Conservation (phyloP, 2,888 invertebrate species). For the Lepidochitona cinerea region DNA sequence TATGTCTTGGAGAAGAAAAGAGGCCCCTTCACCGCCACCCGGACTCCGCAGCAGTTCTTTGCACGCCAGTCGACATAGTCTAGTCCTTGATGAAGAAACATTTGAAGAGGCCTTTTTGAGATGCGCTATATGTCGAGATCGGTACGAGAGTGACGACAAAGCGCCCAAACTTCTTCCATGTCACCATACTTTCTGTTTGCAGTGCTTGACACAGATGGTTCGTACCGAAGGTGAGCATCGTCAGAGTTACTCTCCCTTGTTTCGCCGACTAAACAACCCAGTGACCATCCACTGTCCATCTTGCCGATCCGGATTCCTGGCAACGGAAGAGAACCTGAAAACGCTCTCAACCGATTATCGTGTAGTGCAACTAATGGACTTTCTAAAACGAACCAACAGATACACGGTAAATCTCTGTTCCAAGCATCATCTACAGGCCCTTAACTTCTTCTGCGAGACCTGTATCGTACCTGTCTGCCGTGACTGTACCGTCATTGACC, state of each 20-base stretch:
- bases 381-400: constrained; percentile 53
- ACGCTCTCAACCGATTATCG: constrained; percentile 56
- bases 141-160: constrained; percentile 37
- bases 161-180: constrained; percentile 56
- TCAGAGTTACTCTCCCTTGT: constrained; percentile 10
- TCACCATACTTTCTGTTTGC: constrained; percentile 56
- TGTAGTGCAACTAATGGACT: constrained; percentile 59
- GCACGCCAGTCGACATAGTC: background rate
- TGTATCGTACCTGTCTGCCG: constrained; percentile 53
- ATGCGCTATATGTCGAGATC: constrained; percentile 52
- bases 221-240: constrained; percentile 46
- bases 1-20: background rate
- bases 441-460: constrained; percentile 63
- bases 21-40: background rate
- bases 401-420: constrained; percentile 55
- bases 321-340: constrained; percentile 49
- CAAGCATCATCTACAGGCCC: constrained; percentile 52
- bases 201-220: constrained; percentile 45
- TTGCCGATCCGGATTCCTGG: constrained; percentile 48
- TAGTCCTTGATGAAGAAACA: constrained; percentile 54
- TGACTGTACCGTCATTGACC: constrained; percentile 58
- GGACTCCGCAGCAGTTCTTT: background rate
- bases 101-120: constrained; percentile 55
- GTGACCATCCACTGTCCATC: constrained; percentile 54
- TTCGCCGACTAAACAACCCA: background rate